Conservation (phyloP, 53 echinoderm and acorn worm species). For the Crossaster papposus region DNA sequence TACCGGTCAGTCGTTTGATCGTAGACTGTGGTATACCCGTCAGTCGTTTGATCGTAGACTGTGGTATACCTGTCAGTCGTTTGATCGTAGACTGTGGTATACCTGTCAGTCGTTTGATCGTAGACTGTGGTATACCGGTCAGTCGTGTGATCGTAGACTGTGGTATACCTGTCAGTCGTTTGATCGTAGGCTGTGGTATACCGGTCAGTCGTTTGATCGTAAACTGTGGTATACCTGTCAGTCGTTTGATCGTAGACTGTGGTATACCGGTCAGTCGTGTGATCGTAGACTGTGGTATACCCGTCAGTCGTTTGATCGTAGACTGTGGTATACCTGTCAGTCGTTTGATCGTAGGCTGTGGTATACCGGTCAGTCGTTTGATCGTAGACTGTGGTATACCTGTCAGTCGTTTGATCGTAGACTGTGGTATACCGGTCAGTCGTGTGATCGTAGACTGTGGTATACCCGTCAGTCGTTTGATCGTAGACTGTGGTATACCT, state of each 20-base stretch:
- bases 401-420: background rate
- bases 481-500: background rate
- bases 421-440: background rate
- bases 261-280: background rate
- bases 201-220: background rate
- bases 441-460: too few species aligned
- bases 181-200: too few species aligned
- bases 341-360: background rate
- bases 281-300: background rate
- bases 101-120: background rate
- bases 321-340: too few species aligned
- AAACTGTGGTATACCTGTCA: background rate
- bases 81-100: background rate
- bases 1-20: background rate
- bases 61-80: background rate
- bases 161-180: background rate
- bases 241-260: background rate
- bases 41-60: background rate
- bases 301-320: background rate
- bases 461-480: background rate
- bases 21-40: background rate
- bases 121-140: background rate
- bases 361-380: background rate
- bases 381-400: background rate
- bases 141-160: background rate